A percentile compares a stretch with the other conserved stretches of the same genome.
Conservation (phyloP, 2,797 vertebrate species). For the Champsocephalus esox region DNA sequence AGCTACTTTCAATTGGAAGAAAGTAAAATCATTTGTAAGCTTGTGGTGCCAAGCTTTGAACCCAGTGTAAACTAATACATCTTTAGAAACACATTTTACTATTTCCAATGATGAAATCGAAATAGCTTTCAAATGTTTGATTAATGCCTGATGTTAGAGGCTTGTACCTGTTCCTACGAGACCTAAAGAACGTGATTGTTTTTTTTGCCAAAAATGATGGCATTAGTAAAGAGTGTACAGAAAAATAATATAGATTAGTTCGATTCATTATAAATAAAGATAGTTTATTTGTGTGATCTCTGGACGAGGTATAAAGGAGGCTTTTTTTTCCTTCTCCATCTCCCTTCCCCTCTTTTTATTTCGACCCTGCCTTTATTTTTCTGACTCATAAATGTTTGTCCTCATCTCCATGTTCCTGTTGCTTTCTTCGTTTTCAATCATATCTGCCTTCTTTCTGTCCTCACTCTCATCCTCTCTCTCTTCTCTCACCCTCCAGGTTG, state of each 20-base stretch:
- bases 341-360: neutral
- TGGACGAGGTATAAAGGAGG: neutral
- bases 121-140: neutral
- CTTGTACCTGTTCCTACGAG: neutral
- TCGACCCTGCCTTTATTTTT: neutral
- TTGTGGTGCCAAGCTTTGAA: neutral
- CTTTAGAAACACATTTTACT: neutral
- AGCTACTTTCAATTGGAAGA: neutral
- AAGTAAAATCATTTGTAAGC: neutral
- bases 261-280: neutral
- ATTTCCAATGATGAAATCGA: conserved; percentile 1
- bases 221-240: neutral
- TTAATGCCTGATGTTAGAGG: neutral
- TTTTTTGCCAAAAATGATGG: neutral
- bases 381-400: neutral
- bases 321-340: neutral
- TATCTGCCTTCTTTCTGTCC: neutral
- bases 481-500: conserved; percentile 80
- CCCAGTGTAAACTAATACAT: neutral
- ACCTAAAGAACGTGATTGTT: neutral
- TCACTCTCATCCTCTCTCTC: too few species aligned
- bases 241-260: neutral
- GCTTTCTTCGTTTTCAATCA: neutral
- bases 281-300: neutral
- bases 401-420: neutral